These are phyloP conservation scores for Aradophagus sp. DNA, from an alignment of 1,140 invertebrate genomes.

Conservation along the genomic window DNA sequence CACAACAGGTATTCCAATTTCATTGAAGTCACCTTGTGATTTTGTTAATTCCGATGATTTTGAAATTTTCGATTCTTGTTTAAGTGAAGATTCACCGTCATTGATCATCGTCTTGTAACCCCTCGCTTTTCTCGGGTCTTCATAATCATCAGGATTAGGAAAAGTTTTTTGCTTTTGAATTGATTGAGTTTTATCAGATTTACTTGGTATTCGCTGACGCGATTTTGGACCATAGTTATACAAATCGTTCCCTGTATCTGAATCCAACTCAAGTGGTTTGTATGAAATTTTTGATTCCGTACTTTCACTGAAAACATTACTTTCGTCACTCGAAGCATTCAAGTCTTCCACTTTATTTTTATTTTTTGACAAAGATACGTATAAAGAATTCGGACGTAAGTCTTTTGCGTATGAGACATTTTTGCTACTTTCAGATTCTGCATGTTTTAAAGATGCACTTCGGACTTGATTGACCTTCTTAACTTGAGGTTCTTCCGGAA, in stretches of 20 bases:
- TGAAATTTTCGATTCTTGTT: not conserved
- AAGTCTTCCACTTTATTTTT: slow-evolving; percentile 59
- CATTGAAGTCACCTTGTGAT: slow-evolving; percentile 68
- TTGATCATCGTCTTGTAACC: slow-evolving; percentile 26
- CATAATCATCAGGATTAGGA: slow-evolving; percentile 65
- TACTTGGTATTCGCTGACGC: slow-evolving; percentile 52
- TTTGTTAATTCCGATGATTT: slow-evolving; percentile 14
- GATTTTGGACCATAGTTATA: slow-evolving; percentile 56
- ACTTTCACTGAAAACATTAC: slow-evolving; percentile 29
- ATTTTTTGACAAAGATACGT: slow-evolving; percentile 28
- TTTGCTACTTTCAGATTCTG: slow-evolving; percentile 60
- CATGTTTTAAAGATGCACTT: too few species aligned
- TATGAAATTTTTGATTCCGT: slow-evolving; percentile 61
- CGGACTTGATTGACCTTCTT: too few species aligned
- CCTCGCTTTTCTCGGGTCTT: slow-evolving; percentile 48
- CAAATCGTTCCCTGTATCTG: slow-evolving; percentile 67
- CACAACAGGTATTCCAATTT: slow-evolving; percentile 69
- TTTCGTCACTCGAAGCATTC: slow-evolving; percentile 64
- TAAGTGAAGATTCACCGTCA: slow-evolving; percentile 51
- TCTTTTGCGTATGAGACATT: slow-evolving; percentile 11
- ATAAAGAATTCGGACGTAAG: slow-evolving; percentile 28
- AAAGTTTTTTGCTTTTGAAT: slow-evolving; percentile 24
- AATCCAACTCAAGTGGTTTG: slow-evolving; percentile 66
- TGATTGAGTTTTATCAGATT: slow-evolving; percentile 38
- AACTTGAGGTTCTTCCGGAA: too few species aligned